Evolutionary conservation across 1,140 invertebrate genomes (phyloP).

Genomic region (Drosophila oshimai): DNA sequence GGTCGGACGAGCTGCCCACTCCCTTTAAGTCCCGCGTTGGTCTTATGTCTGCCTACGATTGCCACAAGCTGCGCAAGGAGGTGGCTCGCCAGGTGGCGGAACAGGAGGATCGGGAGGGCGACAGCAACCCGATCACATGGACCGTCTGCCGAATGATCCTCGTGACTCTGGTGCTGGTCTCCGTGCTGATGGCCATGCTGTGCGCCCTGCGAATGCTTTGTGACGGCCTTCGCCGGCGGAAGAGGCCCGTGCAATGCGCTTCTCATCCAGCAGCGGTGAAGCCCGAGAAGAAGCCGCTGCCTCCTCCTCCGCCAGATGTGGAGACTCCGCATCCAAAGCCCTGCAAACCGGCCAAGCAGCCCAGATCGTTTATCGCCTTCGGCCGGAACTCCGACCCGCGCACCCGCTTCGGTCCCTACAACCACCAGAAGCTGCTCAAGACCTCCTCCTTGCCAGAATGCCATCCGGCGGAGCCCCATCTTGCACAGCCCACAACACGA

Average conservation of each 20-base stretch:
- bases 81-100: slow-evolving; percentile 3
- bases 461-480: background rate
- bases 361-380: slow-evolving; percentile 29
- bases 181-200: background rate
- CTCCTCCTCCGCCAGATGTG: background rate
- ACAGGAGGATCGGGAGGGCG: background rate
- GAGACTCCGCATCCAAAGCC: background rate
- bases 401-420: slow-evolving; percentile 5
- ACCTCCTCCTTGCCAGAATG: background rate
- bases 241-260: too few species aligned
- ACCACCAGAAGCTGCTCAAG: background rate
- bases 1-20: slow-evolving; percentile 22
- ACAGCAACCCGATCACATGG: background rate
- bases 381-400: background rate
- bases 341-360: background rate
- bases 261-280: background rate
- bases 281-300: background rate
- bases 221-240: background rate
- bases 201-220: background rate
- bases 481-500: background rate
- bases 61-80: slow-evolving; percentile 35
- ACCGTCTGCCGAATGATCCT: background rate
- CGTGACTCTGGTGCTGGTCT: background rate
- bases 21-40: slow-evolving; percentile 15
- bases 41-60: slow-evolving; percentile 47